phyloP scores from a whole-genome alignment of 2,888 invertebrate genomes.

The Phragmatobia fuliginosa region DNA sequence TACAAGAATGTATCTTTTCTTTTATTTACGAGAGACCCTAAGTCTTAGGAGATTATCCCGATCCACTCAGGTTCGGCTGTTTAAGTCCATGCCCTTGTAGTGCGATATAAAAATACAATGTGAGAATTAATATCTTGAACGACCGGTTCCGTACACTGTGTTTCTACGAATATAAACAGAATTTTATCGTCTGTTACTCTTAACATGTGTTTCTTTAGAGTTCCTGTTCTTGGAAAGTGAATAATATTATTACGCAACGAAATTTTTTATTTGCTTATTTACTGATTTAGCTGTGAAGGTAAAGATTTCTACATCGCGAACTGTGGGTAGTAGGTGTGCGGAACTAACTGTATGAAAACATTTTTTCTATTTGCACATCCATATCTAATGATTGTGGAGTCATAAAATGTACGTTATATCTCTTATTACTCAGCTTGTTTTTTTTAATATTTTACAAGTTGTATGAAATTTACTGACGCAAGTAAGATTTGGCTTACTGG shows the following conservation, averaged over 20 bases:
- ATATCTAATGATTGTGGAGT: neutral
- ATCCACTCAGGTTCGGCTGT: slow-evolving; percentile 5
- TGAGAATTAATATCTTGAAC: slow-evolving; percentile 10
- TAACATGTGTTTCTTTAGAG: slow-evolving; percentile 22
- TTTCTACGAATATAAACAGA: slow-evolving; percentile 22
- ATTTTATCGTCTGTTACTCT: slow-evolving; percentile 7
- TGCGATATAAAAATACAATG: slow-evolving; percentile 13
- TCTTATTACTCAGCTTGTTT: neutral
- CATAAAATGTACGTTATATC: neutral
- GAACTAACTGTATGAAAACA: neutral
- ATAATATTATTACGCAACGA: slow-evolving; percentile 12
- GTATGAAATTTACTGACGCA: neutral
- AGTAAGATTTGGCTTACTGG: neutral
- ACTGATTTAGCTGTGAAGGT: slow-evolving; percentile 6
- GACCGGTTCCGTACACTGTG: slow-evolving; percentile 10
- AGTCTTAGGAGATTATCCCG: slow-evolving; percentile 7
- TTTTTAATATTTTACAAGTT: neutral
- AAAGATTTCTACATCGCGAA: neutral
- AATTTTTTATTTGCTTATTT: slow-evolving; percentile 8
- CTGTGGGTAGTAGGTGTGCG: neutral
- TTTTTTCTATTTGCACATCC: neutral
- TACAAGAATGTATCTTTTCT: neutral
- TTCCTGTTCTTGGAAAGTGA: slow-evolving; percentile 22
- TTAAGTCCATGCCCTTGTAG: slow-evolving; percentile 1
- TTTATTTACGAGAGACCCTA: slow-evolving; percentile 3